These are phyloP conservation scores for Atta texana DNA, from an alignment of 1,140 invertebrate genomes.

Conservation along the genomic window DNA sequence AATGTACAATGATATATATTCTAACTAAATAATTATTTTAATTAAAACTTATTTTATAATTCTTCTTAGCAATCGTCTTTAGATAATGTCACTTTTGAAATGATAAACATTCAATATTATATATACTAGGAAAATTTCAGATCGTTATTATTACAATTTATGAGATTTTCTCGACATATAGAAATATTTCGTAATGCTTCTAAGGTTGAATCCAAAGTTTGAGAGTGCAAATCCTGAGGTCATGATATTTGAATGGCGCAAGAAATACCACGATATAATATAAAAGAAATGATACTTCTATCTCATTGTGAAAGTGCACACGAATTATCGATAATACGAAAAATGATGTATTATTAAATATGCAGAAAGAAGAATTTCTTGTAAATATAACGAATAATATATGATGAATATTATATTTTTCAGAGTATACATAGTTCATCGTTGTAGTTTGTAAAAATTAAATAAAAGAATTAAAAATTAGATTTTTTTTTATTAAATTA, in stretches of 20 bases:
- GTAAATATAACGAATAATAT: background rate
- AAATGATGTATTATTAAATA: background rate
- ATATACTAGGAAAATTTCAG: background rate
- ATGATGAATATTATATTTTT: background rate
- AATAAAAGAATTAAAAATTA: background rate
- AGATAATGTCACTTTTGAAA: conserved; percentile 19
- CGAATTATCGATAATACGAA: conserved; percentile 13
- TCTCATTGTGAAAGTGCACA: conserved; percentile 15
- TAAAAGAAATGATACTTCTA: conserved; percentile 20
- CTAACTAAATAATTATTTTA: conserved; percentile 5
- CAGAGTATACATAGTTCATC: background rate
- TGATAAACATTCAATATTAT: background rate
- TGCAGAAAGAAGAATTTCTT: background rate
- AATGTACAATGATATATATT: background rate
- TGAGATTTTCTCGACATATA: background rate
- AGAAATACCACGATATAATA: conserved; percentile 9
- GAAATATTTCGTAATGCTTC: conserved; percentile 10
- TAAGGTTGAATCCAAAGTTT: conserved; percentile 17
- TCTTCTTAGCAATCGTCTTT: background rate
- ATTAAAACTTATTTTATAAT: conserved; percentile 19
- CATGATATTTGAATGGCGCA: conserved; percentile 32
- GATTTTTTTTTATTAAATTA: background rate
- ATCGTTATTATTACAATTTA: background rate
- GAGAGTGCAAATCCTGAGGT: background rate
- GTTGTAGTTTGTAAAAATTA: background rate